Percentiles rank a stretch among this genome's conserved stretches.
Conservation (phyloP, 2,888 invertebrate genomes). For the Drosophila borborema region DNA sequence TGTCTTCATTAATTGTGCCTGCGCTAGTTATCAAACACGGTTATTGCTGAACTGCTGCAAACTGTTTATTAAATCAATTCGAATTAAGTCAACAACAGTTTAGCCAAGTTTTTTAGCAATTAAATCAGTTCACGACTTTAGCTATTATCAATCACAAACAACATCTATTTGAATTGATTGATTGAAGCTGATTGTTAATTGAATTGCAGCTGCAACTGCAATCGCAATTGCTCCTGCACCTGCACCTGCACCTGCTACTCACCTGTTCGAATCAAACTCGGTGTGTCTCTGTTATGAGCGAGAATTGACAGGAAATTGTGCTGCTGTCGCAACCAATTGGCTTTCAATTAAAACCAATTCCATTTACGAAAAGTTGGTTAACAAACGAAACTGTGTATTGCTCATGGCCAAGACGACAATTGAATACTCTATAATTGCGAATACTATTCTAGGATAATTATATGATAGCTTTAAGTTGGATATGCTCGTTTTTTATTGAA, state of each 20-base stretch:
- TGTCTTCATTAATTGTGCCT: not conserved
- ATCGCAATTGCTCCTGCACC: conserved; percentile 11
- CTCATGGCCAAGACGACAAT: too few relatives aligned
- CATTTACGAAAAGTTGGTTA: conserved; percentile 27
- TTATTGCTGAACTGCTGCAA: not conserved
- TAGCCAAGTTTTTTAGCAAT: not conserved
- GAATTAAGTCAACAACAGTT: not conserved
- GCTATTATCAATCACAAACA: conserved; percentile 9
- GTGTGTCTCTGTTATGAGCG: conserved; percentile 31
- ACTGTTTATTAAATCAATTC: not conserved
- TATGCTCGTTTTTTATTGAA: too few relatives aligned
- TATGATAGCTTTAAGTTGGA: too few relatives aligned
- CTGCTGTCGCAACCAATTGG: conserved; percentile 56
- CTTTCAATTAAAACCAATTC: conserved; percentile 67
- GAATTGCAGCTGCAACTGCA: conserved; percentile 52
- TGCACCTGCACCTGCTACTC: conserved; percentile 23
- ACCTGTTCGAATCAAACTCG: conserved; percentile 12
- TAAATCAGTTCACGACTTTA: not conserved
- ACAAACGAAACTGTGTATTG: not conserved
- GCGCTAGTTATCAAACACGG: not conserved
- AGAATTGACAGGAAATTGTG: conserved; percentile 65
- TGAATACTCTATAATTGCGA: not conserved
- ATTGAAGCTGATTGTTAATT: conserved; percentile 51
- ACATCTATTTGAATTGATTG: conserved; percentile 25
- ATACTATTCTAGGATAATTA: too few relatives aligned